Conservation (phyloP, 2,797 vertebrate species). For the Pogoniulus pusillus region DNA sequence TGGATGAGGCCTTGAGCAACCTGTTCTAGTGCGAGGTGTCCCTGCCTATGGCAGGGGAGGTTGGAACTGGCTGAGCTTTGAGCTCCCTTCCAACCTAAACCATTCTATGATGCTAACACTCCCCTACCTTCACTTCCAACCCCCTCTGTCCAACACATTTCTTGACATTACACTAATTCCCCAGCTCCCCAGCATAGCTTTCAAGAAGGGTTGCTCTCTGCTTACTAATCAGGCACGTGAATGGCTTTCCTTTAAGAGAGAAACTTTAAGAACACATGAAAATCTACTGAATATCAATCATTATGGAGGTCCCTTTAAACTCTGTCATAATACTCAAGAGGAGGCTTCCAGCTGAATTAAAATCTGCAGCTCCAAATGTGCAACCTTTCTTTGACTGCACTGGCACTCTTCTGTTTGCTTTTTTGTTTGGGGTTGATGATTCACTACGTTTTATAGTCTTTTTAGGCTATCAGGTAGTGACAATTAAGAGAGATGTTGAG, state of each 20-base stretch:
- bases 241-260: conserved; percentile 65
- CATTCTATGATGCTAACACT: no score
- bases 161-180: conserved; percentile 65
- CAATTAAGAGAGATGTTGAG: no score
- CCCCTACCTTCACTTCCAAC: conserved; percentile 39
- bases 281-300: conserved; percentile 72
- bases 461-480: no score
- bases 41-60: no score
- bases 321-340: conserved; percentile 61
- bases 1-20: no score
- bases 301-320: conserved; percentile 67
- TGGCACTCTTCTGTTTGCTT: conserved; percentile 7
- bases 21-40: no score
- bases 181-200: conserved; percentile 56
- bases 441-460: no score
- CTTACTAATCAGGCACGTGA: conserved; percentile 71
- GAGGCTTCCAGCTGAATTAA: conserved; percentile 59
- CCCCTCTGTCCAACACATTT: conserved; percentile 52
- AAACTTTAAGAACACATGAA: conserved; percentile 72
- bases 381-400: conserved; percentile 37
- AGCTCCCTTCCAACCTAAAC: no score
- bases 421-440: not conserved
- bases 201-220: conserved; percentile 46
- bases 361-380: conserved; percentile 49
- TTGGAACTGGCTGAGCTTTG: no score